Evolutionary conservation across 2,113 vertebrate species (phyloP), one percentile per base, ranked within the genome.

Genomic region (Melozone crissalis): DNA sequence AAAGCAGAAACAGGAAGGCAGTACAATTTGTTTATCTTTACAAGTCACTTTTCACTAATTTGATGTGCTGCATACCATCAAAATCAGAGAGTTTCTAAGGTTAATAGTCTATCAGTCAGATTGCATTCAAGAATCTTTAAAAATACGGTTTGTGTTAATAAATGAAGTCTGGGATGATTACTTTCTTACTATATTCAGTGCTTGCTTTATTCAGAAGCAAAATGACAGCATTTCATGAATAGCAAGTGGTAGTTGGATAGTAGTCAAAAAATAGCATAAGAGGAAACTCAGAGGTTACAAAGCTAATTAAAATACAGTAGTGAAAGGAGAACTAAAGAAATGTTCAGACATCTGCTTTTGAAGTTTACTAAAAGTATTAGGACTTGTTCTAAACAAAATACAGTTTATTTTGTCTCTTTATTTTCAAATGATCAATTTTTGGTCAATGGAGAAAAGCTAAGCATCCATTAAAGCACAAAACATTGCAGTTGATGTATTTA

Each of bases 131-230:
- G 54, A 63, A 81, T 78, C 66, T 88, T 86, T 86, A 88, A 94
- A 90, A 83, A 65, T 84, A 76, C n/a, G 16, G 26, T 94, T 94
- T 85, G 9, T 89, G 27, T 80, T 94, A 89, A 94, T 91, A 95
- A 96, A 88, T 91, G 28, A 71, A 96, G 16, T 83, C 83, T 62
- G 84, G 33, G 91, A 89, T 89, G 57, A 89, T 95, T 94, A 73
- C 65, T 62, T 92, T 77, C 30, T 77, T 41, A 37, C 33, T 87
- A 26, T 87, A 83, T 72, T 71, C 69, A 89, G 22, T 84, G 80
- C 93, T 93, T 91, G 33, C 46, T 93, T 95, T 95, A 69, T 95
- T 95, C 87, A 80, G 85, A 96, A 94, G 63, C 30, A 92, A 96
- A 92, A 74, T 43, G 26, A 20, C 20, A 87, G 71, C 26, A 73